Base-by-base conservation (phyloP, 2,888 invertebrate species). In the Stictocephala bisonia region DNA sequence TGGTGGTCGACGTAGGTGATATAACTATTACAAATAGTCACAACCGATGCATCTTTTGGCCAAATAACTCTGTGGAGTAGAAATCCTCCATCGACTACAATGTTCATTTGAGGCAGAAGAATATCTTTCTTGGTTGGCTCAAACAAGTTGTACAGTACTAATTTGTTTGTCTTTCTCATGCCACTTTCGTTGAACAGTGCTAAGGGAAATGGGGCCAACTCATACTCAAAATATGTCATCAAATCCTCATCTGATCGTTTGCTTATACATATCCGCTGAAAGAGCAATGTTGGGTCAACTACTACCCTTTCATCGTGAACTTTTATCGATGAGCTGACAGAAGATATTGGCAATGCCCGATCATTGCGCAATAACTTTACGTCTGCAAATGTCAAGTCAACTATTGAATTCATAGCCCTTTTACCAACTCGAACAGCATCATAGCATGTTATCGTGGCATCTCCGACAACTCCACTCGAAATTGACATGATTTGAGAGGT, bases 361-460 rank as follows among this genome's bases (percentile, higher is more conserved):
- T 31, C 29, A 7, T 60, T 60, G 1, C n/a, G 7, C 9, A 35
- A 26, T 3, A 29, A 15, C 18, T 60, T 60, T 13, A 58, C 29
- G 13, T 31, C n/a, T 3, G n/a, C 18, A 44, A 44, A 79, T 64
- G 31, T 70, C 71, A 13, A 0, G 50, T 27, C 71, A 72, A 9
- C 40, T 29, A 74, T 75, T 15, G 67, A 71, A 18, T 44, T 24
- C 71, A 79, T 76, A 18, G 71, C 48, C 20, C 53, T 31, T 74
- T 76, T 78, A 50, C 81, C 81, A 70, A 77, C 77, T 76, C 81
- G 79, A 74, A 72, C 76, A 18, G 81, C 80, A 74, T 76, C 69
- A 72, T 82, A 75, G 72, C 81, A 82, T 77, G 82, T 81, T 31
- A 81, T 78, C 64, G 72, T 72, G 40, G 72, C 64, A 7, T 24